A percentile compares a stretch with the other conserved stretches of the same genome.
These are phyloP conservation scores for Masticophis lateralis DNA, from an alignment of 2,797 vertebrate genomes.

Conservation along the genomic window DNA sequence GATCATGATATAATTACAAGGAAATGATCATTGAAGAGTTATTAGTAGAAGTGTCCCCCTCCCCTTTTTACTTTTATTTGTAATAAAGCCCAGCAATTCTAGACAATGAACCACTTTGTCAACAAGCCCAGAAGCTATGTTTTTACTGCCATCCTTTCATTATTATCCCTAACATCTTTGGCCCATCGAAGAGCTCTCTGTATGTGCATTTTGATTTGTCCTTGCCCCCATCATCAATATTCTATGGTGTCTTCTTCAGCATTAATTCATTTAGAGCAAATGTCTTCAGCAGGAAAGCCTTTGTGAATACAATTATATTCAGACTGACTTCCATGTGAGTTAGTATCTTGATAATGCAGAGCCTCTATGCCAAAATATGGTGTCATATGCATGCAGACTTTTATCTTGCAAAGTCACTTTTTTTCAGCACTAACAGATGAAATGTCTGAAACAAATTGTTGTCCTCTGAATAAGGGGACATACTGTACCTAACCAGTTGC, in stretches of 20 bases:
- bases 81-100: conserved; percentile 1
- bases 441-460: background rate
- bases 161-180: background rate
- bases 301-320: background rate
- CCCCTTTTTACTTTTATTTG: background rate
- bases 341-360: background rate
- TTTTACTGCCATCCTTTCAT: background rate
- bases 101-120: conserved; percentile 5
- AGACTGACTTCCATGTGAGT: background rate
- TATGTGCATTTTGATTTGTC: background rate
- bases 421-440: background rate
- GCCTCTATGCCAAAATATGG: background rate
- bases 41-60: background rate
- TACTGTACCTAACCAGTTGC: background rate
- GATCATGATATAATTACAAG: conserved; percentile 15
- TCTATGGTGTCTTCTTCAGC: background rate
- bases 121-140: background rate
- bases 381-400: background rate
- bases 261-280: background rate
- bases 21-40: conserved; percentile 21
- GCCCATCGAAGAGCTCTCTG: background rate
- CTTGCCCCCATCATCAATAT: background rate
- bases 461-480: background rate
- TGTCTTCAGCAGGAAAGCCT: background rate
- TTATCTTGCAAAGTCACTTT: background rate